Conservation (phyloP, 2,888 invertebrate genomes). For the Agonopterix alstromeriana region DNA sequence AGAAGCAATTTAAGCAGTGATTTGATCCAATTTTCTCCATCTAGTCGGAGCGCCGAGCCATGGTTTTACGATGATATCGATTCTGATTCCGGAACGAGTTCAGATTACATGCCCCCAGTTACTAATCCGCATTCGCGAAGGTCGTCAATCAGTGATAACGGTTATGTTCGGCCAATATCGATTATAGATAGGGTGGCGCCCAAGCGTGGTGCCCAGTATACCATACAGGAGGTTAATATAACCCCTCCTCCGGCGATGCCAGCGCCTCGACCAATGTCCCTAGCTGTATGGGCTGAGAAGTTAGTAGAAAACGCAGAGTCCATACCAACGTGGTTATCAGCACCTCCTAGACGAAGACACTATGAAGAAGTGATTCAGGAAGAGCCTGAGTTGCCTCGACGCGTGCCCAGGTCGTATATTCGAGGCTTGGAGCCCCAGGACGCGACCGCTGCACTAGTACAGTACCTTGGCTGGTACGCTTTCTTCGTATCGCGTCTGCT, state of each 20-base stretch:
- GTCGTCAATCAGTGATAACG: constrained; percentile 49
- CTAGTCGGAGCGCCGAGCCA: constrained; percentile 24
- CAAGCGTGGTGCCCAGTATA: constrained; percentile 34
- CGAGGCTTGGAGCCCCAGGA: constrained; percentile 86
- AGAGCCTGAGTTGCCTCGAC: constrained; percentile 55
- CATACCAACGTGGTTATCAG: constrained; percentile 67
- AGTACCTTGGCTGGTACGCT: constrained; percentile 86
- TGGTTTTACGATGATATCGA: constrained; percentile 38
- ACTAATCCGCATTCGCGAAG: constrained; percentile 15
- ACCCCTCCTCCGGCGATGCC: constrained; percentile 67
- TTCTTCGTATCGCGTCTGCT: constrained; percentile 84
- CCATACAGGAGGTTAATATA: constrained; percentile 58
- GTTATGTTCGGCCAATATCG: constrained; percentile 51
- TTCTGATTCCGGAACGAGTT: constrained; percentile 45
- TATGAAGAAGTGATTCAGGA: constrained; percentile 37
- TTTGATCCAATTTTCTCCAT: constrained; percentile 58
- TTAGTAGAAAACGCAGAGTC: constrained; percentile 75
- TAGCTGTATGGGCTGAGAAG: constrained; percentile 67
- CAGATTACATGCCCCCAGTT: constrained; percentile 43
- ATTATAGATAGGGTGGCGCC: constrained; percentile 61
- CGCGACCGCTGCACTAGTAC: constrained; percentile 80
- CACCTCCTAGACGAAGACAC: constrained; percentile 62
- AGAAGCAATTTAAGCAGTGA: constrained; percentile 36
- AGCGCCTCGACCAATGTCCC: constrained; percentile 55
- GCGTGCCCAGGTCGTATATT: constrained; percentile 67